A percentile compares a stretch with the other conserved stretches of the same genome.
These are phyloP conservation scores for Cephus spinipes DNA, from an alignment of 2,888 invertebrate species.

Conservation along the genomic window DNA sequence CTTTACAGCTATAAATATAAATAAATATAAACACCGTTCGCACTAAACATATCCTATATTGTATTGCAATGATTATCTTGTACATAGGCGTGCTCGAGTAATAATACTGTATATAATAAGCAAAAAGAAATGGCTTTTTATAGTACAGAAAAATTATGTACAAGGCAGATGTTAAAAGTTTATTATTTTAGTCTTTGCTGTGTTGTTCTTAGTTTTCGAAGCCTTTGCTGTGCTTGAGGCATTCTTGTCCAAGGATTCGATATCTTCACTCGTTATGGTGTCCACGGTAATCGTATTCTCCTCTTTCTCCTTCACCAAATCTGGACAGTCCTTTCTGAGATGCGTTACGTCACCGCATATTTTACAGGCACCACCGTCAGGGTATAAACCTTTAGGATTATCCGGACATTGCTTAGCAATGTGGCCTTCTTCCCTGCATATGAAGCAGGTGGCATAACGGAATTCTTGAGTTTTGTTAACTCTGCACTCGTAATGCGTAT, in stretches of 20 bases:
- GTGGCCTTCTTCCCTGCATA: slow-evolving; percentile 89
- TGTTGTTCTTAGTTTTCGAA: slow-evolving; percentile 21
- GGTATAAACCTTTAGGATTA: slow-evolving; percentile 88
- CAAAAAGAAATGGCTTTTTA: not conserved
- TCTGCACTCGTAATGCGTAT: slow-evolving; percentile 80
- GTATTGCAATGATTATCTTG: not conserved
- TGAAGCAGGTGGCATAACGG: slow-evolving; percentile 88
- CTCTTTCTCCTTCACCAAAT: slow-evolving; percentile 65
- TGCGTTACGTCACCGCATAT: slow-evolving; percentile 89
- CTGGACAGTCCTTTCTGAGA: slow-evolving; percentile 83
- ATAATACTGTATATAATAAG: not conserved
- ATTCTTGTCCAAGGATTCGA: slow-evolving; percentile 53
- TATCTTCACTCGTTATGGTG: slow-evolving; percentile 41
- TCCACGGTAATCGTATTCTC: slow-evolving; percentile 50
- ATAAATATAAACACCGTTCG: not conserved
- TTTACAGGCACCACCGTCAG: slow-evolving; percentile 85
- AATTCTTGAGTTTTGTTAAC: slow-evolving; percentile 76
- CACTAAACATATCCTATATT: not conserved
- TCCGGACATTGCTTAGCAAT: slow-evolving; percentile 89
- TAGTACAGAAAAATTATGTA: not conserved
- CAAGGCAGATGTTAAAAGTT: slow-evolving; percentile 45
- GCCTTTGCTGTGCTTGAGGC: not conserved
- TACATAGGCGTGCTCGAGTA: not conserved
- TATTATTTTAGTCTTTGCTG: slow-evolving; percentile 49
- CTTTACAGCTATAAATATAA: not conserved